A percentile compares a stretch with the other conserved stretches of the same genome.
phyloP scores from a whole-genome alignment of 2,797 vertebrate species.

The Echiichthys vipera region DNA sequence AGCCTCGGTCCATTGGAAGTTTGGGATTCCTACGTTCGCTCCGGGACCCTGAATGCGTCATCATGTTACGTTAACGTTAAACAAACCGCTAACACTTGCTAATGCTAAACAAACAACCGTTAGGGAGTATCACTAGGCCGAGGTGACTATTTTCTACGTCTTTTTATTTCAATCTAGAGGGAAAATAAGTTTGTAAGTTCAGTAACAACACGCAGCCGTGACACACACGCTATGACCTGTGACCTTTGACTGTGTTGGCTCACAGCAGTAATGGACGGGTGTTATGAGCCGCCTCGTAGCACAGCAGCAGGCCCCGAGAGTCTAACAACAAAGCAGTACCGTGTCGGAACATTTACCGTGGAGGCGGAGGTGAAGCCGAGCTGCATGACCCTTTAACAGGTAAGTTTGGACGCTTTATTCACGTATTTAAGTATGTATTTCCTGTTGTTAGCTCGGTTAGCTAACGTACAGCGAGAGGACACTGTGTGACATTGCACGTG shows the following conservation, averaged over 20 bases:
- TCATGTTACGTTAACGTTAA: not conserved
- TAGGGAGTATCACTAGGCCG: no score
- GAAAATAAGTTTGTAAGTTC: no score
- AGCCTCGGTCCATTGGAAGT: no score
- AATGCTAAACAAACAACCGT: slow-evolving; percentile 13
- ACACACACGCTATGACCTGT: slow-evolving; percentile 57
- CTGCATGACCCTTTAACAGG: slow-evolving; percentile 23
- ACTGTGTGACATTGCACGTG: slow-evolving; percentile 66
- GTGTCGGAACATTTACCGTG: not conserved
- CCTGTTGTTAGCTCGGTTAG: slow-evolving; percentile 15
- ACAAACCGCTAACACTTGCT: not conserved
- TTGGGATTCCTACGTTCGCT: not conserved
- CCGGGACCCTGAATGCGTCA: slow-evolving; percentile 10
- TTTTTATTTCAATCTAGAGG: no score
- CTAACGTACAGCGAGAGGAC: not conserved
- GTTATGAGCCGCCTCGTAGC: slow-evolving; percentile 35
- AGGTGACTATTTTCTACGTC: no score
- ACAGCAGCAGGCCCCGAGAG: slow-evolving; percentile 31
- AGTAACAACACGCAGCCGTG: rapidly evolving
- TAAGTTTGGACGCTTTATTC: not conserved
- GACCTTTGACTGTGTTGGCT: slow-evolving; percentile 50
- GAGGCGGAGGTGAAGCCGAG: slow-evolving; percentile 1
- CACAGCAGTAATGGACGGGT: slow-evolving; percentile 59
- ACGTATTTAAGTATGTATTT: no score
- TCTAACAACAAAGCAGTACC: slow-evolving; percentile 10